phyloP scores from a whole-genome alignment of 2,888 invertebrate species.

The Epistrophella euchroma region DNA sequence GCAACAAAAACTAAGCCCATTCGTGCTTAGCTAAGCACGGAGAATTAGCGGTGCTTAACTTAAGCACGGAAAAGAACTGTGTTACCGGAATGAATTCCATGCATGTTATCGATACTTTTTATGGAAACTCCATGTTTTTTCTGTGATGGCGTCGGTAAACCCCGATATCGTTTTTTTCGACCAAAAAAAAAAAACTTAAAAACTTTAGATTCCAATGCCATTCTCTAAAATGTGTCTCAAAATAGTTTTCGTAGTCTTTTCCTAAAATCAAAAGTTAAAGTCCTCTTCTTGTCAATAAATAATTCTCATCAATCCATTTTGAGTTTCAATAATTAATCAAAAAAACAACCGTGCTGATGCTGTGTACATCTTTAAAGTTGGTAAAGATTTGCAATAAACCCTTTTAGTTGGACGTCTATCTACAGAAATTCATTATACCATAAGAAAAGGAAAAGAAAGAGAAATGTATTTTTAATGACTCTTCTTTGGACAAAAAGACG shows the following conservation, averaged over 20 bases:
- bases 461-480: slow-evolving; percentile 35
- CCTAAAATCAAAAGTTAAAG: neutral
- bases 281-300: neutral
- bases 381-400: slow-evolving; percentile 1
- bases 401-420: neutral
- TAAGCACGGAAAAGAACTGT: too few species aligned
- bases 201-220: too few species aligned
- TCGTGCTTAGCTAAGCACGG: too few species aligned
- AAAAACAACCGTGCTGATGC: neutral
- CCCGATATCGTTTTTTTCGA: too few species aligned
- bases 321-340: slow-evolving; percentile 9
- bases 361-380: slow-evolving; percentile 2
- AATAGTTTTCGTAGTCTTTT: neutral
- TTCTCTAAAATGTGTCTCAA: too few species aligned
- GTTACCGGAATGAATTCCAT: too few species aligned
- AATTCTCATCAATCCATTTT: slow-evolving; percentile 3
- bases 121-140: too few species aligned
- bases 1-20: too few species aligned
- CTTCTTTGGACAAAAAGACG: slow-evolving; percentile 14
- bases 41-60: too few species aligned
- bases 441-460: neutral
- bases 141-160: too few species aligned
- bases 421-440: neutral
- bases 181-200: too few species aligned
- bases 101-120: too few species aligned